Percentiles rank a stretch among this genome's conserved stretches.
Conservation (phyloP, 2,797 vertebrate species). For the Rhabdophis nuchalis region DNA sequence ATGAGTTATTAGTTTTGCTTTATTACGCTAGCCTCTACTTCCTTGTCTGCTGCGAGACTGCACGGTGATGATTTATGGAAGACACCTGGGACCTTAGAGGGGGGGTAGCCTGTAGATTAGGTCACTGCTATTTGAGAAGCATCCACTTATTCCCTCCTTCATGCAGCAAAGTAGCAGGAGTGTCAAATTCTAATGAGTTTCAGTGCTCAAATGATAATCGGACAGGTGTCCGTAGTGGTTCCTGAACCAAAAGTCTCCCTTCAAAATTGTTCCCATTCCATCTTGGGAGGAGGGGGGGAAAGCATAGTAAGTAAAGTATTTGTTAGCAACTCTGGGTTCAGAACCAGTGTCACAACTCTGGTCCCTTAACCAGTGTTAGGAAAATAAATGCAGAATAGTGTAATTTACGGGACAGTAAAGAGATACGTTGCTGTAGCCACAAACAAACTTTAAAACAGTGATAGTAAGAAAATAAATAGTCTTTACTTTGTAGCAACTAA, state of each 20-base stretch:
- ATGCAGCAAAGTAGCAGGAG: slow-evolving; percentile 31
- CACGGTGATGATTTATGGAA: slow-evolving; percentile 63
- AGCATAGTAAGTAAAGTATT: too few species aligned
- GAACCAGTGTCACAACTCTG: too few species aligned
- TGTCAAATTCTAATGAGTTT: slow-evolving; percentile 55
- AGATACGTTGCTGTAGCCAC: too few species aligned
- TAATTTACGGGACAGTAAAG: too few species aligned
- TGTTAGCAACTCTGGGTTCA: too few species aligned
- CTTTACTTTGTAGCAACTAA: too few species aligned
- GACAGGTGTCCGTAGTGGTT: slow-evolving; percentile 56
- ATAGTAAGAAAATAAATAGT: too few species aligned
- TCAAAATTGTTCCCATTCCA: slow-evolving; percentile 49
- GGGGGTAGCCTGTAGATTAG: slow-evolving; percentile 36
- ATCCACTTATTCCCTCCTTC: slow-evolving; percentile 40
- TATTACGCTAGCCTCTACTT: slow-evolving; percentile 46
- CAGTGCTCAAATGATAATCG: slow-evolving; percentile 49
- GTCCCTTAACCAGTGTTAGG: too few species aligned
- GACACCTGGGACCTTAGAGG: slow-evolving; percentile 43
- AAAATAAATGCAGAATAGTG: too few species aligned
- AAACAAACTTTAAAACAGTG: too few species aligned
- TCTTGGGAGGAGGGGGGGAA: too few species aligned
- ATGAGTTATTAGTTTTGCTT: slow-evolving; percentile 50
- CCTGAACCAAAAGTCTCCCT: slow-evolving; percentile 31
- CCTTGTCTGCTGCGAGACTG: slow-evolving; percentile 35
- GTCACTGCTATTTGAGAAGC: slow-evolving; percentile 36